Conservation (phyloP, 2,888 invertebrate species). For the Paralinhomoeus sp. region DNA sequence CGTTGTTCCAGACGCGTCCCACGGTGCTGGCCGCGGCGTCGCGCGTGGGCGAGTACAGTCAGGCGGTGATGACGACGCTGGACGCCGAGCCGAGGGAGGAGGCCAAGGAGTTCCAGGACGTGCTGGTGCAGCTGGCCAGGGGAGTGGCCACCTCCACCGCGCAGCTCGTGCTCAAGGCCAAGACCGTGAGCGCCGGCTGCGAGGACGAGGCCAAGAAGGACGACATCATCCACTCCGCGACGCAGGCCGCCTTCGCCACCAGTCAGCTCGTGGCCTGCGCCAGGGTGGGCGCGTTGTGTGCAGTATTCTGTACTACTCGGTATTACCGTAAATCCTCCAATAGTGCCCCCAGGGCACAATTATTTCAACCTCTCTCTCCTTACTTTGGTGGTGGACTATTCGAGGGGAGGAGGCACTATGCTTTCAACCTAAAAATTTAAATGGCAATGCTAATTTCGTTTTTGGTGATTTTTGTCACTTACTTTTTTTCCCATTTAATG, state of each 20-base stretch:
- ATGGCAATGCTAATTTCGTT: too few species aligned
- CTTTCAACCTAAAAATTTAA: too few species aligned
- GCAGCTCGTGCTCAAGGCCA: conserved; percentile 70
- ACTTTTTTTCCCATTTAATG: too few species aligned
- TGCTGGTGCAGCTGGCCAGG: conserved; percentile 74
- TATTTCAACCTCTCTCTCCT: too few species aligned
- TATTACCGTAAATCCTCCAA: too few species aligned
- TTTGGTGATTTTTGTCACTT: too few species aligned
- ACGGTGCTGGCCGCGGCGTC: conserved; percentile 80
- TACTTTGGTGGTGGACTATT: too few species aligned
- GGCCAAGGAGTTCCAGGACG: conserved; percentile 40
- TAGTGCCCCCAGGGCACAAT: too few species aligned
- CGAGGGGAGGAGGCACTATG: too few species aligned
- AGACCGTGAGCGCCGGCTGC: conserved; percentile 68
- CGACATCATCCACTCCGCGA: conserved; percentile 65
- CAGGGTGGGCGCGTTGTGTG: conserved; percentile 41
- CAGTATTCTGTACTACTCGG: too few species aligned
- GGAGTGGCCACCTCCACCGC: conserved; percentile 95
- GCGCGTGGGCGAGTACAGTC: conserved; percentile 83
- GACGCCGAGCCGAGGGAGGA: conserved; percentile 48
- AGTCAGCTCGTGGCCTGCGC: conserved; percentile 92
- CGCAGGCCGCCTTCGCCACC: conserved; percentile 83
- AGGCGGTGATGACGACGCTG: conserved; percentile 50
- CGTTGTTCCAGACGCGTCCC: conserved; percentile 48
- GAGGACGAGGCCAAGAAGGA: conserved; percentile 59